A percentile compares a stretch with the other conserved stretches of the same genome.
phyloP scores from a whole-genome alignment of 2,113 vertebrate genomes.

The Euleptes europaea region DNA sequence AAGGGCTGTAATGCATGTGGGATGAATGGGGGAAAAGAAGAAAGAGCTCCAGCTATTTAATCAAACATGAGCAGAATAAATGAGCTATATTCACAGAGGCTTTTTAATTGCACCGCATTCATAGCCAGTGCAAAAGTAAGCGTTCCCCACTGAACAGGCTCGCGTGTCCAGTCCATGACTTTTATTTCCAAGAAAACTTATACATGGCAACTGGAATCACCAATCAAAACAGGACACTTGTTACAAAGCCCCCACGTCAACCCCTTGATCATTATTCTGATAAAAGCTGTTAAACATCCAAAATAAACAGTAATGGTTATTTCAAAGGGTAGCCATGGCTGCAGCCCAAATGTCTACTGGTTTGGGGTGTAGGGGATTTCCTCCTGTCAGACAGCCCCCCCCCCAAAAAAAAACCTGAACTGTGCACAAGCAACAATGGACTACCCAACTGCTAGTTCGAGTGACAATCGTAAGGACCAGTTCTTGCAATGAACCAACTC shows the following conservation, averaged over 20 bases:
- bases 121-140: neutral
- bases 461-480: too few relatives aligned
- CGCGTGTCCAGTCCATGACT: neutral
- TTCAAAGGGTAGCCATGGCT: too few relatives aligned
- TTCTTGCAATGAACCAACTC: too few relatives aligned
- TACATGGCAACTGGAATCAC: neutral
- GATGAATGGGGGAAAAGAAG: neutral
- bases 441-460: too few relatives aligned
- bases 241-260: neutral
- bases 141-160: neutral
- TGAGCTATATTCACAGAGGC: rapidly evolving
- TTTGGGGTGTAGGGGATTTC: too few relatives aligned
- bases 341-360: too few relatives aligned
- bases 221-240: neutral
- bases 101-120: neutral
- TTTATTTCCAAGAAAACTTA: neutral
- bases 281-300: neutral
- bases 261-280: neutral
- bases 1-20: neutral
- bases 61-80: neutral
- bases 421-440: too few relatives aligned
- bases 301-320: neutral
- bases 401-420: too few relatives aligned
- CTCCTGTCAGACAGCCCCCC: too few relatives aligned
- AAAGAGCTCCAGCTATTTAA: conserved; percentile 1